A percentile compares a stretch with the other conserved stretches of the same genome.
phyloP scores from a whole-genome alignment of 2,888 invertebrate species.

The Pachliopta kotzebuea region DNA sequence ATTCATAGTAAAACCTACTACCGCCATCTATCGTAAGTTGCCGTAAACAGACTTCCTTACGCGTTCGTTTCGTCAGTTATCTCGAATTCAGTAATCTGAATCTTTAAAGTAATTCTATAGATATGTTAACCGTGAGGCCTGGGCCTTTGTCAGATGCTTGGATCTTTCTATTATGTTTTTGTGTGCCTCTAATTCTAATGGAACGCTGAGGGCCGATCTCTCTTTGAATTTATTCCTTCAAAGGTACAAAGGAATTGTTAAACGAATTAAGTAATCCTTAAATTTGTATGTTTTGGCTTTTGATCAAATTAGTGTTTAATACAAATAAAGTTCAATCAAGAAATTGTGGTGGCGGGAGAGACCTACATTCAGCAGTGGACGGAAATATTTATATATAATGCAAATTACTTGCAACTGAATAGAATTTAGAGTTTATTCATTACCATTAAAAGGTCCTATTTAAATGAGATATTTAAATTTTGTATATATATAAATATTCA shows the following conservation, averaged over 20 bases:
- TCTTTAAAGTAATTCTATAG: slow-evolving; percentile 18
- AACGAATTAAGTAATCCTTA: not conserved
- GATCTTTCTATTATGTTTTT: slow-evolving; percentile 14
- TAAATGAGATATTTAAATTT: too few species aligned
- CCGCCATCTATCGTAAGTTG: slow-evolving; percentile 19
- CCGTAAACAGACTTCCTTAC: not conserved
- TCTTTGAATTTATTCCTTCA: not conserved
- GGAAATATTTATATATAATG: too few species aligned
- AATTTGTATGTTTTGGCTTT: not conserved
- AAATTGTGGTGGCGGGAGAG: too few species aligned
- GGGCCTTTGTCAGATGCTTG: slow-evolving; percentile 8
- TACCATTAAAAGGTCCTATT: too few species aligned
- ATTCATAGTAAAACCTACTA: not conserved
- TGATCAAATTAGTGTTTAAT: not conserved
- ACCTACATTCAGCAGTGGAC: too few species aligned
- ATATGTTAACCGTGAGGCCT: slow-evolving; percentile 11
- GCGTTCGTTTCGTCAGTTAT: slow-evolving; percentile 19
- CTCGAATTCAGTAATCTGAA: slow-evolving; percentile 14
- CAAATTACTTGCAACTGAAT: not conserved
- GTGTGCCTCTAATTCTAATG: slow-evolving; percentile 3
- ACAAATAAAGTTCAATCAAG: not conserved
- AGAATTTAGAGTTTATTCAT: not conserved
- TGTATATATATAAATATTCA: too few species aligned
- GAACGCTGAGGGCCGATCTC: not conserved
- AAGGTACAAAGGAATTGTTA: slow-evolving; percentile 3